Percentiles rank a stretch among this genome's conserved stretches.
Evolutionary conservation across 2,797 vertebrate genomes (phyloP).

Genomic region (Pangasius larnaudii): DNA sequence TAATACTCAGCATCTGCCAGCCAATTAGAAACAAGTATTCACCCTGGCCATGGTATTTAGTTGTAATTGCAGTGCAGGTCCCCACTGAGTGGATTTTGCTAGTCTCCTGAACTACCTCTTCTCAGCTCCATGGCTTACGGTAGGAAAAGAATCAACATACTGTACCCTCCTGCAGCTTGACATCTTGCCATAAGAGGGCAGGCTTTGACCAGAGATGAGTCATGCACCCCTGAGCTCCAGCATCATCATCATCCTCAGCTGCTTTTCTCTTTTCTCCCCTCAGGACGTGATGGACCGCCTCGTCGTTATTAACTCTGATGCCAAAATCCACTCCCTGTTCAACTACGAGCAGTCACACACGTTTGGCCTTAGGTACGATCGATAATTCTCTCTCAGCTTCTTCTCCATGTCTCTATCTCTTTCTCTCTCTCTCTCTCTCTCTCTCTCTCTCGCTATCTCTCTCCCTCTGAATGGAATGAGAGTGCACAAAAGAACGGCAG

Average conservation of each 20-base stretch:
- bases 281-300: slow-evolving; percentile 95
- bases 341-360: slow-evolving; percentile 94
- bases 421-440: not conserved
- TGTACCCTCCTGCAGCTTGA: slow-evolving; percentile 52
- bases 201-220: slow-evolving; percentile 56
- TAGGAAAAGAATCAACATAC: not conserved
- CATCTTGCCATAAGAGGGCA: slow-evolving; percentile 70
- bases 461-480: not conserved
- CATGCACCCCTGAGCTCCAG: not conserved
- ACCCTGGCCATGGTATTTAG: not conserved
- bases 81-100: not conserved
- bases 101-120: not conserved
- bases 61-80: not conserved
- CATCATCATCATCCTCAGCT: not conserved
- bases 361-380: slow-evolving; percentile 92
- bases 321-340: slow-evolving; percentile 93
- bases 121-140: not conserved
- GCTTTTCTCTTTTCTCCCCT: slow-evolving; percentile 43
- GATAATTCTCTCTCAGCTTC: slow-evolving; percentile 28
- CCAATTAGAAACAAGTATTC: not conserved
- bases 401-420: not conserved
- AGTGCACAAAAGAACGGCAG: not conserved
- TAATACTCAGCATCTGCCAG: not conserved
- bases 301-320: slow-evolving; percentile 89
- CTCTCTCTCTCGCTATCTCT: not conserved